Percentiles rank a stretch among this genome's conserved stretches.
Conservation (phyloP, 2,797 vertebrate genomes). For the Apodemus agrarius region DNA sequence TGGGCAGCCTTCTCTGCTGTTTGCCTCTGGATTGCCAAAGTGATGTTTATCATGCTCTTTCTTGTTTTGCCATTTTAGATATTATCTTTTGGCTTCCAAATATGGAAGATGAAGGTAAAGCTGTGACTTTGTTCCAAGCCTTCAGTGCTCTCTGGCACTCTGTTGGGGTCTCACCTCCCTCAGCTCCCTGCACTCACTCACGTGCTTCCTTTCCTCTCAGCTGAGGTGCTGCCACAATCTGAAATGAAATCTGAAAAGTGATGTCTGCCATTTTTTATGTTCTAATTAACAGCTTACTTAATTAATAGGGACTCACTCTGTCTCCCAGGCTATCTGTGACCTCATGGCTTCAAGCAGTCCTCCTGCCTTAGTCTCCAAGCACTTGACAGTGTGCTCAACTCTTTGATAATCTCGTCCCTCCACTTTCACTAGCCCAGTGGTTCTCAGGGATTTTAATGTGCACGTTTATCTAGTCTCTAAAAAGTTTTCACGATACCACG, state of each 20-base stretch:
- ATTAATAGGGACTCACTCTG: background rate
- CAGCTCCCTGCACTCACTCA: background rate
- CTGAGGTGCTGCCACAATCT: background rate
- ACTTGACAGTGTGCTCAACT: background rate
- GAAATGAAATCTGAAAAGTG: constrained; percentile 34
- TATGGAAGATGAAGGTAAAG: constrained; percentile 64
- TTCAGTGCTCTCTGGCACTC: background rate
- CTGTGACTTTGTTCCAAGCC: background rate
- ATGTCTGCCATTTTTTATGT: background rate
- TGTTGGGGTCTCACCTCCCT: background rate
- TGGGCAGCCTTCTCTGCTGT: background rate
- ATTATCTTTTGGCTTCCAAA: constrained; percentile 62
- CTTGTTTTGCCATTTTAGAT: constrained; percentile 55
- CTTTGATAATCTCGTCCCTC: background rate
- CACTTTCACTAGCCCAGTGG: background rate
- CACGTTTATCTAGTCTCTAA: background rate
- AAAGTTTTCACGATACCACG: constrained; percentile 8
- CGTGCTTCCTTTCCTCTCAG: background rate
- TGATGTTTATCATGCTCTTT: constrained; percentile 43
- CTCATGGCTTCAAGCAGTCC: background rate
- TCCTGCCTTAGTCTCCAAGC: background rate
- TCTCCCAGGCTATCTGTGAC: background rate
- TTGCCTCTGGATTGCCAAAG: constrained; percentile 35
- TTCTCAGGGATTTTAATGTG: constrained; percentile 4
- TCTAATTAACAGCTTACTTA: background rate